Evolutionary conservation across 2,797 vertebrate genomes (phyloP), one percentile per base, ranked within the genome.

Genomic region (Bradypodion pumilum): DNA sequence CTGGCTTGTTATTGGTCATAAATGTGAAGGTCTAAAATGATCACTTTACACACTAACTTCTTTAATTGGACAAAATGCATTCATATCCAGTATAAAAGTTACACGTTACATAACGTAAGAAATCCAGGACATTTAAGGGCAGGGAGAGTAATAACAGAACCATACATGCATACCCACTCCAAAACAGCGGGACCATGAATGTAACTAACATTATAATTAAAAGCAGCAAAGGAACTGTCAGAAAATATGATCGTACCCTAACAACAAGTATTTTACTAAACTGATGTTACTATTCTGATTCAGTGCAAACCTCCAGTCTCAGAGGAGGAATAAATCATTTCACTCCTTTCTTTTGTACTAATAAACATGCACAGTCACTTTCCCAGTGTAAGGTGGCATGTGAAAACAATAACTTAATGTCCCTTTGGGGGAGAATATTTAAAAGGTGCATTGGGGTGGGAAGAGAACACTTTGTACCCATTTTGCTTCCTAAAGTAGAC

Each of bases 311-410:
- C 93, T 90, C 91, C 89, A 92, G 85, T 62, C 65, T 91, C 89
- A 83, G 80, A 3, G 1, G 85, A 83, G 81, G 5, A 88, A 59
- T 82, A 89, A 66, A 85, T 89, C 1, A 23, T 88, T 91, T 56
- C 90, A 85, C 89, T 90, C 80, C 42, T 89, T 93, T 93, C 88
- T 89, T 78, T 89, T 89, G 86, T 89, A 91, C 89, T 93, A 91
- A 93, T 92, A 91, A 93, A 91, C 80, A 90, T 13, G 29, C 68
- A 80, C 0, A 2, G 84, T 74, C 87, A 83, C 74, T 91, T 92
- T 89, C 87, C 86, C 84, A 81, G 80, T 87, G 88, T 86, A 89
- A 91, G 74, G 59, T 88, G 84, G 82, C 60, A 81, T 0, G 2
- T 60, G 75, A 78, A 2, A 81, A 85, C 72, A 76, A 78, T 79